Base-by-base conservation (phyloP, 1,140 invertebrate genomes). In the Chrysomallon squamiferum region DNA sequence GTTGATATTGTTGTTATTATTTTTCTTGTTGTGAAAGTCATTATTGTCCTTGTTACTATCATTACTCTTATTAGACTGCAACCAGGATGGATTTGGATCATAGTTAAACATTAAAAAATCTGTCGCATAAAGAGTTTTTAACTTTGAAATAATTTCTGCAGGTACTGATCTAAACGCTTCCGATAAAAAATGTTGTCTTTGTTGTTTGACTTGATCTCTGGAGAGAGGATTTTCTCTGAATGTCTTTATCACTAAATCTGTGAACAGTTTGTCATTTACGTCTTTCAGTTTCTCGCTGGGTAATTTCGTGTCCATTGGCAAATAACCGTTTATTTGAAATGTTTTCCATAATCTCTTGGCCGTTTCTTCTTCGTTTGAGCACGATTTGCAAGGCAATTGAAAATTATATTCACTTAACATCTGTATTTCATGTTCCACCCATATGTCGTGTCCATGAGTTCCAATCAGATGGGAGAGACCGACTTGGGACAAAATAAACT, bases 321-420 rank as follows among this genome's bases (percentile, higher is more conserved):
- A 20, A 32, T 72, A 72, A 7, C 71, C 71, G 33, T 72, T 69
- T 30, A 66, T 47, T 54, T 67, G 45, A 60, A 73, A 73, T 9
- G 68, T 62, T 30, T 43, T 49, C 72, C 69, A 71, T 11, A 74
- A 27, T 29, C 63, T 47, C 18, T 45, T 27, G 7, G 52, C 59
- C 15, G 71, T 43, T 38, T 71, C 65, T 15, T n/a, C 18, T 43
- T 49, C 52, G 4, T 22, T 56, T 27, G 63, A 59, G 47, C 68
- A 71, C 2, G 60, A 33, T 13, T 63, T 30, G 25, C 35, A 20
- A 29, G 68, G 56, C n/a, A n/a, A n/a, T n/a, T n/a, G n/a, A n/a
- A n/a, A n/a, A n/a, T n/a, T n/a, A n/a, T n/a, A n/a, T n/a, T n/a
- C n/a, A n/a, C n/a, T n/a, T n/a, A n/a, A n/a, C n/a, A n/a, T n/a